phyloP scores from a whole-genome alignment of 1,140 invertebrate species.

The Drosophila leontia region DNA sequence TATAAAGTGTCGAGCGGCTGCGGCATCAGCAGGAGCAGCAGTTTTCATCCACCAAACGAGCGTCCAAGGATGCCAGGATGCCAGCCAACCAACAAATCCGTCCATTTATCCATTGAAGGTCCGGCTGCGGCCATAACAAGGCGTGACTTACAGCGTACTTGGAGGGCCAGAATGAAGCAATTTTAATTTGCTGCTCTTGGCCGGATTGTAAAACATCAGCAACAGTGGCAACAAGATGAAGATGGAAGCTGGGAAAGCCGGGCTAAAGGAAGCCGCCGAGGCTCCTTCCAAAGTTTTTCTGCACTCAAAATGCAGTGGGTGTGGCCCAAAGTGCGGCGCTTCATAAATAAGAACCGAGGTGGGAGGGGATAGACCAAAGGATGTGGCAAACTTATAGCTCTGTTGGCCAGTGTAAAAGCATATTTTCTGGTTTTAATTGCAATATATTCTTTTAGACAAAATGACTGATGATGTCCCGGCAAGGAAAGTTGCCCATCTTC shows the following conservation, averaged over 20 bases:
- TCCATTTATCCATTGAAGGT: conserved; percentile 56
- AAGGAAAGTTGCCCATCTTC: conserved; percentile 23
- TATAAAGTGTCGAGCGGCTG: conserved; percentile 76
- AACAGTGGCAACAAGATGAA: conserved; percentile 56
- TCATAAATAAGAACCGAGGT: conserved; percentile 65
- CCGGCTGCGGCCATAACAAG: conserved; percentile 50
- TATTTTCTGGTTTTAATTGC: conserved; percentile 84
- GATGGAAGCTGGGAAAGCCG: conserved; percentile 9
- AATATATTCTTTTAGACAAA: conserved; percentile 84
- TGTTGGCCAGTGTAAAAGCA: conserved; percentile 72
- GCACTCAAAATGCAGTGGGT: conserved; percentile 68
- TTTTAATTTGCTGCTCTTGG: conserved; percentile 75
- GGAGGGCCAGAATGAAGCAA: conserved; percentile 71
- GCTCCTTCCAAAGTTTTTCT: conserved; percentile 37
- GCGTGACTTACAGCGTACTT: conserved; percentile 62
- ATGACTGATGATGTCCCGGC: conserved; percentile 76
- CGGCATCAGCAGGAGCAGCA: neutral
- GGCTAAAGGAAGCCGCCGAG: neutral
- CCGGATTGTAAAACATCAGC: conserved; percentile 77
- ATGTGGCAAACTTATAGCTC: conserved; percentile 48
- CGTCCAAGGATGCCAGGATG: conserved; percentile 15
- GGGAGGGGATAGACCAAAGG: conserved; percentile 6
- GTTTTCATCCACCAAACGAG: conserved; percentile 13
- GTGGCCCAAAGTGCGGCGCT: conserved; percentile 64
- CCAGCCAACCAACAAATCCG: conserved; percentile 48